phyloP scores from a whole-genome alignment of 1,140 invertebrate species.

The Drosophila littoralis region DNA sequence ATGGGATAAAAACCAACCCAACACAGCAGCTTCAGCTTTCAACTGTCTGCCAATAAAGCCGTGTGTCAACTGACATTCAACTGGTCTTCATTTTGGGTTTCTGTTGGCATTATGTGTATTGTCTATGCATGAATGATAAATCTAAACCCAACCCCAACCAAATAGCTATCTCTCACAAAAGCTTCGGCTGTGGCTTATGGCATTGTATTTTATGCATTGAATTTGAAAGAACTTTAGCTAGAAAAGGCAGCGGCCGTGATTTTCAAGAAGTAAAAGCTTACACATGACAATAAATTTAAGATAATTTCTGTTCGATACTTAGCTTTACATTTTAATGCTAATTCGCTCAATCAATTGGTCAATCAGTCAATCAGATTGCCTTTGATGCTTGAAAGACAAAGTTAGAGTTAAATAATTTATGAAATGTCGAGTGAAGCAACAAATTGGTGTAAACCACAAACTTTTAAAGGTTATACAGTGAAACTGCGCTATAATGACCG shows the following conservation, averaged over 20 bases:
- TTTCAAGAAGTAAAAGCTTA: slow-evolving; percentile 1
- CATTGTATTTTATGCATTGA: slow-evolving; percentile 19
- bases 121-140: slow-evolving; percentile 45
- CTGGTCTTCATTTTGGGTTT: slow-evolving; percentile 39
- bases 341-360: slow-evolving; percentile 10
- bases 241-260: slow-evolving; percentile 11
- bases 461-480: neutral
- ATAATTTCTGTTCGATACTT: slow-evolving; percentile 1
- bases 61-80: slow-evolving; percentile 49
- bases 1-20: slow-evolving; percentile 1
- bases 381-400: neutral
- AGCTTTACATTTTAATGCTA: neutral
- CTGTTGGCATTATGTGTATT: slow-evolving; percentile 44
- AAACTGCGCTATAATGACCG: neutral
- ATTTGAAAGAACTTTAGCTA: slow-evolving; percentile 21
- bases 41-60: neutral
- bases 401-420: neutral
- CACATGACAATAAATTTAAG: slow-evolving; percentile 14
- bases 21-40: neutral
- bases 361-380: slow-evolving; percentile 9
- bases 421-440: neutral
- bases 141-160: neutral
- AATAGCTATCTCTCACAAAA: neutral
- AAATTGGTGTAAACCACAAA: neutral
- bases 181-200: slow-evolving; percentile 7